phyloP scores from a whole-genome alignment of 2,113 vertebrate species.

The Menura novaehollandiae region DNA sequence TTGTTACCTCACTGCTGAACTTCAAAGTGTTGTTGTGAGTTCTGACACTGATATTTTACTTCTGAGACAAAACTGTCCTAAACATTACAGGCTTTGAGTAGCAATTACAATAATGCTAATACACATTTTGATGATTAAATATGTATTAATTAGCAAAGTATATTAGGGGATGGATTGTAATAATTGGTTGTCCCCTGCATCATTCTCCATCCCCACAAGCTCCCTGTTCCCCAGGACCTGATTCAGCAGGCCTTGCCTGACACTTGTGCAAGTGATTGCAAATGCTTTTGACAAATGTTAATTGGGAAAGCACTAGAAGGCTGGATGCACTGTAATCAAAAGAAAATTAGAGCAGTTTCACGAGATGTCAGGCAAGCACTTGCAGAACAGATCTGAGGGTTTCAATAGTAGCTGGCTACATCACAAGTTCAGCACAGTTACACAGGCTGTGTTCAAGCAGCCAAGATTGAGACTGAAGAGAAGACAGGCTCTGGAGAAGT shows the following conservation, averaged over 20 bases:
- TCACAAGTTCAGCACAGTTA: conserved; percentile 38
- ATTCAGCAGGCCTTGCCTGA: conserved; percentile 46
- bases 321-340: conserved; percentile 78
- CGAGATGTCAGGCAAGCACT: conserved; percentile 73
- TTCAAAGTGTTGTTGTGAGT: neutral
- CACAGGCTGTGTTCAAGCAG: conserved; percentile 14
- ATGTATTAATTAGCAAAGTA: conserved; percentile 62
- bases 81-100: neutral
- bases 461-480: conserved; percentile 51
- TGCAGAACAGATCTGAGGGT: conserved; percentile 53
- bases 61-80: conserved; percentile 55
- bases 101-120: conserved; percentile 66
- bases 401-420: conserved; percentile 35
- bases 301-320: conserved; percentile 78
- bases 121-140: conserved; percentile 67
- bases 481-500: conserved; percentile 29
- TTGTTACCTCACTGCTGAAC: neutral
- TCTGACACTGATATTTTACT: conserved; percentile 53
- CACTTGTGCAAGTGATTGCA: conserved; percentile 66
- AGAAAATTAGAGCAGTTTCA: conserved; percentile 72
- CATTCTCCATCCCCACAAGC: neutral
- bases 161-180: conserved; percentile 52
- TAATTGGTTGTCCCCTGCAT: conserved; percentile 15
- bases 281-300: conserved; percentile 82
- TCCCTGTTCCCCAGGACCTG: neutral